Conservation (phyloP, 2,888 invertebrate genomes). For the Pachydiplax longipennis region DNA sequence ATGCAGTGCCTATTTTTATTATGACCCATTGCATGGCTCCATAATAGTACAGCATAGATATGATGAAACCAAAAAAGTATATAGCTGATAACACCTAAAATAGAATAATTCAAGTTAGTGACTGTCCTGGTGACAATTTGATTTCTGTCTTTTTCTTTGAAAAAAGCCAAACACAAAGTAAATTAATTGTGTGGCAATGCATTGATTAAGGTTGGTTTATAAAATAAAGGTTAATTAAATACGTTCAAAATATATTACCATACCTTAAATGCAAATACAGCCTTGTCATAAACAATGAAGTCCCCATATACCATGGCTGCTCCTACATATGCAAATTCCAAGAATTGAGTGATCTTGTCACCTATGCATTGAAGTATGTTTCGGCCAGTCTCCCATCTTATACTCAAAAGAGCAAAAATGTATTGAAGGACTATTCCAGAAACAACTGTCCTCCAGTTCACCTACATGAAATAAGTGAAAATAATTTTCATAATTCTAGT, state of each 20-base stretch:
- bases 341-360: conserved; percentile 75
- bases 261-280: conserved; percentile 87
- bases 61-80: conserved; percentile 65
- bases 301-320: conserved; percentile 86
- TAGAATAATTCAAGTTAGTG: background rate
- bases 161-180: background rate
- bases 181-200: background rate
- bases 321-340: conserved; percentile 80
- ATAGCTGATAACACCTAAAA: conserved; percentile 61
- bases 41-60: conserved; percentile 63
- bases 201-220: background rate
- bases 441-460: conserved; percentile 81
- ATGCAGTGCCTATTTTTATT: conserved; percentile 61
- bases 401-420: conserved; percentile 80
- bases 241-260: conserved; percentile 54
- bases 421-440: conserved; percentile 86
- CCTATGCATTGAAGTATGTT: conserved; percentile 74
- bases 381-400: conserved; percentile 83
- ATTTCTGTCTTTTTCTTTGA: too few relatives aligned
- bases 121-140: background rate
- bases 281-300: conserved; percentile 65
- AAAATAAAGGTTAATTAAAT: background rate
- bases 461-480: conserved; percentile 58
- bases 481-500: background rate
- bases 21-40: conserved; percentile 64